Evolutionary conservation across 2,113 vertebrate genomes (phyloP), one percentile per base, ranked within the genome.

Genomic region (Theristicus caerulescens): DNA sequence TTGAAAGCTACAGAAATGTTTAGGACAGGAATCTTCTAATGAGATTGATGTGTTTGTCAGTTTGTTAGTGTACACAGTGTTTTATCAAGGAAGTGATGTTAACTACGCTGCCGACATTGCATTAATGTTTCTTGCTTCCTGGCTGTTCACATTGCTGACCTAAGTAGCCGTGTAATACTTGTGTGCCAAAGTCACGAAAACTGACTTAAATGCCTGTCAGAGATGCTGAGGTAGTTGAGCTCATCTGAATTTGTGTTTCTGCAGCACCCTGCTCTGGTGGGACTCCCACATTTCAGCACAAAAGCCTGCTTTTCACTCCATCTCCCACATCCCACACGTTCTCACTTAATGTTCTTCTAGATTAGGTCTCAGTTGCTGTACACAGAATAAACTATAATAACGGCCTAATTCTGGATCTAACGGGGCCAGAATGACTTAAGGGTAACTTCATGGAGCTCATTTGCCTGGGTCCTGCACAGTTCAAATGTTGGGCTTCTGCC

Each of bases 61-160:
- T 38, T 14, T 57, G 24, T 80, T 16, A 18, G 40, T 0, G 36
- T 17, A 12, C 44, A 26, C 16, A 3, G 21, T 8, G 32, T n/a
- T 84, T 70, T 86, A 44, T n/a, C 52, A 13, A 47, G 57, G 69
- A 86, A 83, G 14, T 1, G 54, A 59, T 62, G 86, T 59, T 86
- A 96, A 70, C 76, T 57, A 16, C 0, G 0, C 76, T 88, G 44
- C 38, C n/a, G 1, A 18, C 52, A 40, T 40, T 22, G 79, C 65
- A 38, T 58, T 86, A 36, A 49, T 90, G 79, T 83, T 88, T 82
- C 77, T 93, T 49, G 44, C 61, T 96, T 96, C 92, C 94, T 70
- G 59, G 11, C 86, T 19, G 46, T 85, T 95, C 82, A 38, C 82
- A 11, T 65, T 55, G 61, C 73, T 85, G 71, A 82, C 64, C 44